phyloP scores from a whole-genome alignment of 2,888 invertebrate genomes.

The Drosophila mimica region DNA sequence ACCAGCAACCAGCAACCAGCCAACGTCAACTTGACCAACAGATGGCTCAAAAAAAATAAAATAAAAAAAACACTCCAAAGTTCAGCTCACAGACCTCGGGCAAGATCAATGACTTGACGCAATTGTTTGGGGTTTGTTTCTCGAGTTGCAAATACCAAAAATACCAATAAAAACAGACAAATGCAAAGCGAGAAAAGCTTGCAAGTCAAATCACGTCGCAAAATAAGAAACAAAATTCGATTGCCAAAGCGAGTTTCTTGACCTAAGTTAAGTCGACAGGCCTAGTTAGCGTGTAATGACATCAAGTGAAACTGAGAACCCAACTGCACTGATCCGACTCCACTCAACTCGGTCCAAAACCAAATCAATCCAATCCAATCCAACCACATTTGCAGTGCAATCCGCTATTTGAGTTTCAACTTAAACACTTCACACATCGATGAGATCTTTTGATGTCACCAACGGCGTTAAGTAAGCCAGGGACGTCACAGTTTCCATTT shows the following conservation, averaged over 20 bases:
- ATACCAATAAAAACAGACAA: constrained; percentile 5
- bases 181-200: constrained; percentile 39
- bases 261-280: constrained; percentile 19
- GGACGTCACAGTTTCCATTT: constrained; percentile 42
- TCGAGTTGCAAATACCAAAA: constrained; percentile 17
- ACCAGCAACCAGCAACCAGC: constrained; percentile 14
- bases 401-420: constrained; percentile 25
- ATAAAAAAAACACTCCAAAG: constrained; percentile 33
- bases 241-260: constrained; percentile 46
- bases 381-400: constrained; percentile 37
- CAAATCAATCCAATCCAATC: background rate
- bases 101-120: constrained; percentile 70
- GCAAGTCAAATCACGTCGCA: constrained; percentile 44
- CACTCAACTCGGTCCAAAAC: constrained; percentile 1
- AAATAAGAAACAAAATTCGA: constrained; percentile 1
- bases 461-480: constrained; percentile 41
- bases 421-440: constrained; percentile 29
- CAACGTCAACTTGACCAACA: constrained; percentile 54
- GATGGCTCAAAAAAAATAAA: constrained; percentile 7
- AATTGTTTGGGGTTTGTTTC: constrained; percentile 25
- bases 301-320: constrained; percentile 44
- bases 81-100: constrained; percentile 50
- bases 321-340: background rate
- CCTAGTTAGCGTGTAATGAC: constrained; percentile 25
- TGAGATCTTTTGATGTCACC: constrained; percentile 44